Base-by-base conservation (phyloP, 2,888 invertebrate species). In the Keiferia lycopersicella region DNA sequence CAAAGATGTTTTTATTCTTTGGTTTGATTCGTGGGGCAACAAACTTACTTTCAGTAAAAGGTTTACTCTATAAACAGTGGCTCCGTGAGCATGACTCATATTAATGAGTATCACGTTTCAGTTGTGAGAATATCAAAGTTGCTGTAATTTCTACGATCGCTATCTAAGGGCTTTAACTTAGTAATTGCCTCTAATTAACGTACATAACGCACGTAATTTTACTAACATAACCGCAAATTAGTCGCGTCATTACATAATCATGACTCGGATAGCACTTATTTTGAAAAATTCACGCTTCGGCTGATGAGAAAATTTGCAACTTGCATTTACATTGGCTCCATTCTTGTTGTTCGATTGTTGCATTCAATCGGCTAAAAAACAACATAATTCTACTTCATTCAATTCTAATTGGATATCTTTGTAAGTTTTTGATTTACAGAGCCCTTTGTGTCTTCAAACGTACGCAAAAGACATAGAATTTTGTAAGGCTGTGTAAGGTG, bases 141-240 rank as follows among this genome's bases (percentile, higher is more conserved):
- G 67, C 75, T 80, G 77, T 78, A 79, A 84, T 86, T 45, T 45
- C 16, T 81, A 81, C 70, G 79, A 80, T 77, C 69, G 67, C 73
- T 78, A 80, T 81, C 78, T 76, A 73, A 78, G 75, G 74, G 74
- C 78, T 78, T 79, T 78, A 77, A 79, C 81, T 78, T 78, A 72
- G 77, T 84, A 82, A 85, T 80, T 78, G 76, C 77, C 69, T 77
- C 75, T 79, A 81, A 82, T 82, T 77, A 67, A 67, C 73, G 70
- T 69, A 74, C 74, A 71, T 77, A 72, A 74, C 71, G 75, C 75
- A 76, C 74, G 72, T 72, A 73, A 75, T 64, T 75, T 73, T 72
- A 72, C 66, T 69, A 69, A 72, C 67, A 69, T 67, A 76, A 73
- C 71, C 64, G 67, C 66, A 71, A 71, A 70, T 71, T 73, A 73